Percentiles rank a stretch among this genome's conserved stretches.
These are phyloP conservation scores for Heliothis virescens DNA, from an alignment of 1,140 invertebrate species.

Conservation along the genomic window DNA sequence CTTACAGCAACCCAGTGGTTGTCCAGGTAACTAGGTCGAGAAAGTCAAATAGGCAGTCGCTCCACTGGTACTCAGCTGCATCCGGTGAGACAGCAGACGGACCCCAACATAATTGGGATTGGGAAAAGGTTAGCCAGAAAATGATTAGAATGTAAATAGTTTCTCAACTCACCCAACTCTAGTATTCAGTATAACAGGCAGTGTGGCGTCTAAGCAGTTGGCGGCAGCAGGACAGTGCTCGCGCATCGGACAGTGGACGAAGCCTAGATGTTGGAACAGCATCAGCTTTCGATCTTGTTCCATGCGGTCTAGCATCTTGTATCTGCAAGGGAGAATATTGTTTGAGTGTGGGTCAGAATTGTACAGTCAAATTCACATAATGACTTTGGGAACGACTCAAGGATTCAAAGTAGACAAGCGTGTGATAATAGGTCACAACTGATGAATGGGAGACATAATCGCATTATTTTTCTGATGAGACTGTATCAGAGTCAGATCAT, in stretches of 20 bases:
- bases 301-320: constrained; percentile 96
- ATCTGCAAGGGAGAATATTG: constrained; percentile 88
- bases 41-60: too few species aligned
- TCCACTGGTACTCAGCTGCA: not conserved
- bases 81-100: not conserved
- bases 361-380: too few species aligned
- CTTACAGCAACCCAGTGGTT: too few species aligned
- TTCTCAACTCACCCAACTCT: constrained; percentile 73
- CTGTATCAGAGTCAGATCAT: too few species aligned
- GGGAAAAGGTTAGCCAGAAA: too few species aligned
- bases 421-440: too few species aligned
- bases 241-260: constrained; percentile 97
- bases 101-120: not conserved
- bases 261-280: constrained; percentile 97
- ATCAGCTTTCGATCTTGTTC: constrained; percentile 98
- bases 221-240: constrained; percentile 97
- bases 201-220: constrained; percentile 93
- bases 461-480: too few species aligned
- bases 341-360: too few species aligned
- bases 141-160: not conserved
- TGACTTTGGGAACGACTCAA: too few species aligned
- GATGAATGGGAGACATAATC: too few species aligned
- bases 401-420: too few species aligned
- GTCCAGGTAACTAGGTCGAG: too few species aligned
- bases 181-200: constrained; percentile 79